Conservation (phyloP, 1,140 invertebrate genomes). For the Acromyrmex charruanus region DNA sequence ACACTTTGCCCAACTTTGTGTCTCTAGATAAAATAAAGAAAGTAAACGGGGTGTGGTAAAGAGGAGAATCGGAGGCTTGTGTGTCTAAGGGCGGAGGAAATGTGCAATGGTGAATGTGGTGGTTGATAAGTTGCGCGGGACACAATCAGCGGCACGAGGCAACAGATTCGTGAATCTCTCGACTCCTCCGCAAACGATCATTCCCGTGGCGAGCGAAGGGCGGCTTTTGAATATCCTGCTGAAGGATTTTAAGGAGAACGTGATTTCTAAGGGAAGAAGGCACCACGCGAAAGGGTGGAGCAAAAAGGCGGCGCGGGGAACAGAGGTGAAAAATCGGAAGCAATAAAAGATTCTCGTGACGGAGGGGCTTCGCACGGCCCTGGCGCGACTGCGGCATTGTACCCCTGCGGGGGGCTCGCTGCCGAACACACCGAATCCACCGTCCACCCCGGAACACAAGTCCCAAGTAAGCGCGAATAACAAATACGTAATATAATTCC, state of each 20-base stretch:
- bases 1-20: conserved; percentile 3
- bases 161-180: conserved; percentile 3
- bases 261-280: neutral
- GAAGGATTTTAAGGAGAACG: neutral
- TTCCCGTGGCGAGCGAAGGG: neutral
- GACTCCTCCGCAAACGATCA: conserved; percentile 2
- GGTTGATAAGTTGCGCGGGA: conserved; percentile 31
- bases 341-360: conserved; percentile 86
- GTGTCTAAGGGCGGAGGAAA: conserved; percentile 16
- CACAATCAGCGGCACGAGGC: conserved; percentile 34
- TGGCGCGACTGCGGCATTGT: conserved; percentile 87
- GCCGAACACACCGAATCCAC: conserved; percentile 85
- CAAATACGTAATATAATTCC: neutral
- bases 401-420: conserved; percentile 85
- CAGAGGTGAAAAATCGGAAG: conserved; percentile 63
- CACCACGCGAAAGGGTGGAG: neutral
- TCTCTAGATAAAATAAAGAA: neutral
- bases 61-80: conserved; percentile 23
- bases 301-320: conserved; percentile 60
- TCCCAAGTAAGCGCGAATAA: conserved; percentile 81
- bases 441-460: conserved; percentile 85
- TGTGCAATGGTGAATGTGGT: conserved; percentile 51
- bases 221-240: neutral
- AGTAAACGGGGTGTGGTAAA: conserved; percentile 6
- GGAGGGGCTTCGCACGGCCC: conserved; percentile 86